These are phyloP conservation scores for Harpagifer antarcticus DNA, from an alignment of 2,797 vertebrate species.

Conservation along the genomic window DNA sequence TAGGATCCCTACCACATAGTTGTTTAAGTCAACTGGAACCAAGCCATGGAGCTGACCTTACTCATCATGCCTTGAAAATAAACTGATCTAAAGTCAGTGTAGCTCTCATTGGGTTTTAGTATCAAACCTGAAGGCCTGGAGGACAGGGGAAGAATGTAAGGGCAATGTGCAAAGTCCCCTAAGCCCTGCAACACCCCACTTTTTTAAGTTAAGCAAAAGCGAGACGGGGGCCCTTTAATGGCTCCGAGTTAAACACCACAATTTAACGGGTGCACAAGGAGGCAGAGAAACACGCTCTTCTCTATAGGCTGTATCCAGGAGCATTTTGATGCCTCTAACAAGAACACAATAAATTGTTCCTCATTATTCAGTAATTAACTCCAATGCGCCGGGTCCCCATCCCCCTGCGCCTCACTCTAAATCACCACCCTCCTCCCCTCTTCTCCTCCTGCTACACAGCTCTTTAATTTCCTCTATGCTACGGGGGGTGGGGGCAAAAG, in stretches of 20 bases:
- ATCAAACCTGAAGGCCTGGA: slow-evolving; percentile 58
- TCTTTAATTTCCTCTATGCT: slow-evolving; percentile 88
- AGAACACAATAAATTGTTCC: slow-evolving; percentile 92
- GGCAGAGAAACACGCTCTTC: slow-evolving; percentile 55
- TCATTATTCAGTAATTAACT: slow-evolving; percentile 93
- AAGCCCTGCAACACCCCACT: slow-evolving; percentile 55
- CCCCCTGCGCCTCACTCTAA: slow-evolving; percentile 81
- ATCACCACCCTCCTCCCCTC: slow-evolving; percentile 81
- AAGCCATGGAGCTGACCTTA: neutral
- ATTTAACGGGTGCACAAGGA: slow-evolving; percentile 65
- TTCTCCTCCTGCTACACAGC: slow-evolving; percentile 80
- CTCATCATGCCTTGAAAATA: slow-evolving; percentile 49
- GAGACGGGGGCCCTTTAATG: slow-evolving; percentile 61
- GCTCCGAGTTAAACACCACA: slow-evolving; percentile 60
- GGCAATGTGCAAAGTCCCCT: slow-evolving; percentile 33
- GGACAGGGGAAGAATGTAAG: slow-evolving; percentile 54
- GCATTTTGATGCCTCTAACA: slow-evolving; percentile 89
- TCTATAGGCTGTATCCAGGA: slow-evolving; percentile 75
- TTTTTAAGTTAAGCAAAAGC: slow-evolving; percentile 48
- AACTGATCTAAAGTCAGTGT: slow-evolving; percentile 63
- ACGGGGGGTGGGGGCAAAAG: slow-evolving; percentile 76
- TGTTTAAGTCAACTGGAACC: neutral
- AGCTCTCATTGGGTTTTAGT: slow-evolving; percentile 67
- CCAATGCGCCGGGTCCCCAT: slow-evolving; percentile 81
- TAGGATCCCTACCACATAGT: neutral